Percentiles rank a stretch among this genome's conserved stretches.
Conservation (phyloP, 2,888 invertebrate genomes). For the Drosophila anceps region DNA sequence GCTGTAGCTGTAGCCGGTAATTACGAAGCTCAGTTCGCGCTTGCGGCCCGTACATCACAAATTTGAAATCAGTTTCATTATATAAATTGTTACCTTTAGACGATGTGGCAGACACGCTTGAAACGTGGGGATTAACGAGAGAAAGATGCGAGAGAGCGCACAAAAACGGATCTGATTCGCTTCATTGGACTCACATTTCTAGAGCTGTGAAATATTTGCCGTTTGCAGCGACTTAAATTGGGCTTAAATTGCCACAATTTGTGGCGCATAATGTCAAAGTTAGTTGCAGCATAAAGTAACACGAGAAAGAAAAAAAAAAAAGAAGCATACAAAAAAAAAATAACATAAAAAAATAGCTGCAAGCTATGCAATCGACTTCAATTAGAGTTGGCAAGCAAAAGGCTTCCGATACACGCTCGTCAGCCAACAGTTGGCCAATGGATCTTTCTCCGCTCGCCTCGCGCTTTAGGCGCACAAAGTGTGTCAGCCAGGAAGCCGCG, state of each 20-base stretch:
- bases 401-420: conserved; percentile 59
- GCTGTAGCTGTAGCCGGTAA: conserved; percentile 31
- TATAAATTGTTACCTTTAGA: conserved; percentile 80
- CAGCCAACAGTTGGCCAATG: conserved; percentile 7
- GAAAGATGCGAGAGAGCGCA: conserved; percentile 12
- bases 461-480: conserved; percentile 45
- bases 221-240: conserved; percentile 42
- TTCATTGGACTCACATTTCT: conserved; percentile 42
- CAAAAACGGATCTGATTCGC: conserved; percentile 36
- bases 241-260: conserved; percentile 75
- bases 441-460: background rate
- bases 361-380: conserved; percentile 69
- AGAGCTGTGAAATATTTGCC: conserved; percentile 57
- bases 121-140: conserved; percentile 13
- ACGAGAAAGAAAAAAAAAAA: conserved; percentile 3
- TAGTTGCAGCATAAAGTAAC: conserved; percentile 39
- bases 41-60: conserved; percentile 68
- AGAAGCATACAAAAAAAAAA: background rate
- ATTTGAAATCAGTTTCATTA: conserved; percentile 81
- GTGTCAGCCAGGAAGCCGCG: conserved; percentile 68
- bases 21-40: conserved; percentile 54
- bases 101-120: conserved; percentile 69
- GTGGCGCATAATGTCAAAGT: conserved; percentile 79
- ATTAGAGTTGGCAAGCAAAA: conserved; percentile 71
- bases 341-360: conserved; percentile 50